Conservation (phyloP, 2,113 vertebrate genomes). For the Felis chaus region DNA sequence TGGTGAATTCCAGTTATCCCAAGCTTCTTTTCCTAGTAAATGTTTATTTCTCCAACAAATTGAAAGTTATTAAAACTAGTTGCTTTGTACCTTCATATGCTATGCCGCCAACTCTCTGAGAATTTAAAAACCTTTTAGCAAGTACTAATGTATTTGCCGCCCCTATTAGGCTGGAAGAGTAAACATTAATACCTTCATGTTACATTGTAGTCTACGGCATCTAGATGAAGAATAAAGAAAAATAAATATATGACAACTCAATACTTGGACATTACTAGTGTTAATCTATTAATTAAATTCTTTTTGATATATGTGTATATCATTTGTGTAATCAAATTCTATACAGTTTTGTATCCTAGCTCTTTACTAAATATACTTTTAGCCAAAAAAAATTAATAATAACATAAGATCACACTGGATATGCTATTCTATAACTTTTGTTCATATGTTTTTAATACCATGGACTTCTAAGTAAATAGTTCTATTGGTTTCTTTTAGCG, state of each 20-base stretch:
- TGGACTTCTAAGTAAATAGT: background rate
- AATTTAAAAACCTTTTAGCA: constrained; percentile 15
- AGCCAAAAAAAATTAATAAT: background rate
- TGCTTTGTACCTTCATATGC: background rate
- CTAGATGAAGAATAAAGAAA: background rate
- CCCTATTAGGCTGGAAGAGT: background rate
- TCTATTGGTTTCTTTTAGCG: background rate
- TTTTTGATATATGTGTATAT: background rate
- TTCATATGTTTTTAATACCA: background rate
- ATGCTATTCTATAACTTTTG: background rate
- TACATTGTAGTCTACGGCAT: background rate
- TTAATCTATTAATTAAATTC: background rate
- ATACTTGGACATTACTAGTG: background rate
- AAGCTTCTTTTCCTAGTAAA: background rate
- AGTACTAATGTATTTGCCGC: background rate
- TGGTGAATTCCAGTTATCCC: background rate
- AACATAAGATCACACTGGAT: background rate
- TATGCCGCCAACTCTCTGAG: background rate
- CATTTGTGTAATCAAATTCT: background rate
- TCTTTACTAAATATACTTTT: background rate
- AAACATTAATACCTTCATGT: constrained; percentile 31
- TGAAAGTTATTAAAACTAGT: background rate
- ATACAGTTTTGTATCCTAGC: background rate
- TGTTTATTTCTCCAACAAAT: background rate
- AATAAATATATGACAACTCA: background rate